Evolutionary conservation across 2,797 vertebrate genomes (phyloP).

Genomic region (Eidolon dupreanum): DNA sequence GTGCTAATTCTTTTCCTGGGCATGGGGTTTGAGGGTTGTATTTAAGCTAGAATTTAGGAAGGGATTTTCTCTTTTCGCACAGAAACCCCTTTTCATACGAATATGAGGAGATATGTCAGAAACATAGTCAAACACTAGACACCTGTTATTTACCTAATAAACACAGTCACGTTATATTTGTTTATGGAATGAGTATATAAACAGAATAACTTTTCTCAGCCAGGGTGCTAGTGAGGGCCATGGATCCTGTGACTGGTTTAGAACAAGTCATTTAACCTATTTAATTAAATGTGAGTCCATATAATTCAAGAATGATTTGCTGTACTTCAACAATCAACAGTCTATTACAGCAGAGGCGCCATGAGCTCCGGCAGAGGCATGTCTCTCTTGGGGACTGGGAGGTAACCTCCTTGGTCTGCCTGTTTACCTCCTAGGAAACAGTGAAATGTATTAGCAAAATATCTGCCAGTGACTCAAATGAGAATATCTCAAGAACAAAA

Average conservation of each 20-base stretch:
- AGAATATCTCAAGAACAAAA: conserved; percentile 18
- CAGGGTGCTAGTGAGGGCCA: neutral
- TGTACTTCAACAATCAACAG: neutral
- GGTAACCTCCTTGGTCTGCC: neutral
- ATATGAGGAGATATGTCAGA: neutral
- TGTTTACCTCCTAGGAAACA: conserved; percentile 42
- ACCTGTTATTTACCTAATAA: conserved; percentile 43
- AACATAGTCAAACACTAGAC: neutral
- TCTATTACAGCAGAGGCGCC: rapidly evolving
- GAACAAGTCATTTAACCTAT: neutral
- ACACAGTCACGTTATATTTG: neutral
- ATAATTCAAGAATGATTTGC: neutral
- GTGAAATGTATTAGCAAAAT: neutral
- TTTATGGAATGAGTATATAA: neutral
- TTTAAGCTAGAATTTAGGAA: conserved; percentile 38
- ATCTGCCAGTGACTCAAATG: neutral
- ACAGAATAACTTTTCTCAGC: neutral
- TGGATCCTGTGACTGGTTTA: neutral
- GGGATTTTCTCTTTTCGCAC: neutral
- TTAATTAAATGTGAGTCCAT: neutral
- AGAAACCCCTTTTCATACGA: conserved; percentile 1
- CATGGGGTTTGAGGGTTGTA: neutral
- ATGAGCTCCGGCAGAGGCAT: neutral
- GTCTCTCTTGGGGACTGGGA: neutral
- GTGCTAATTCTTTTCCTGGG: neutral